phyloP scores from a whole-genome alignment of 1,140 invertebrate species.

The Microplitis demolitor region DNA sequence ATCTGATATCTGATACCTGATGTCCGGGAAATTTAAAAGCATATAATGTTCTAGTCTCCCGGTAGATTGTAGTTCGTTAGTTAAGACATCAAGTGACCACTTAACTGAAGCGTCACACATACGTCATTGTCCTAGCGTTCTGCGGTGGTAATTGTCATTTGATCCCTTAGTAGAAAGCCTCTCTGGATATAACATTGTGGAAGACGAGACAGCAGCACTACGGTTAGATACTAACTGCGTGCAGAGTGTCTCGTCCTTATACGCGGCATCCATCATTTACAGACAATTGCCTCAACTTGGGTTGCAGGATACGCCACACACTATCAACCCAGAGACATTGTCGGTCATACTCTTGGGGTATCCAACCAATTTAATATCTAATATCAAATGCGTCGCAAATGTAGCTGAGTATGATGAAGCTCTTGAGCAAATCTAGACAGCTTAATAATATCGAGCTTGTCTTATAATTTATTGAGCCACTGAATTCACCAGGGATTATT shows the following conservation, averaged over 20 bases:
- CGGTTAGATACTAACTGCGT: not conserved
- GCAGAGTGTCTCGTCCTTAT: conserved; percentile 32
- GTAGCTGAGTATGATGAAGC: too few relatives aligned
- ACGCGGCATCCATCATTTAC: conserved; percentile 52
- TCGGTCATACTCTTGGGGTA: not conserved
- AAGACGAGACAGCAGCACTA: not conserved
- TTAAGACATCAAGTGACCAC: conserved; percentile 34
- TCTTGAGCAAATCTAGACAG: too few relatives aligned
- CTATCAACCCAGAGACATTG: conserved; percentile 18
- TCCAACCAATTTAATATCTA: not conserved
- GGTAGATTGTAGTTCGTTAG: not conserved
- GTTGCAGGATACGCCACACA: conserved; percentile 32
- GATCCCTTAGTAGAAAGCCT: conserved; percentile 42
- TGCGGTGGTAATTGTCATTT: conserved; percentile 55
- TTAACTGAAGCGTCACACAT: conserved; percentile 40
- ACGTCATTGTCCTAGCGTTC: conserved; percentile 50
- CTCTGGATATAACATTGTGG: conserved; percentile 7
- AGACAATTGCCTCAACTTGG: conserved; percentile 51
- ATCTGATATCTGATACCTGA: too few relatives aligned
- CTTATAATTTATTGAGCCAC: too few relatives aligned
- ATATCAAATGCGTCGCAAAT: too few relatives aligned
- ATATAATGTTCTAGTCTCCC: too few relatives aligned
- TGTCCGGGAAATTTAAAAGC: too few relatives aligned
- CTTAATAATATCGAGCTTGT: too few relatives aligned
- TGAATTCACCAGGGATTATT: too few relatives aligned